These are phyloP conservation scores for Petrocephalus schoutedeni DNA, from an alignment of 2,797 vertebrate genomes.

Conservation along the genomic window DNA sequence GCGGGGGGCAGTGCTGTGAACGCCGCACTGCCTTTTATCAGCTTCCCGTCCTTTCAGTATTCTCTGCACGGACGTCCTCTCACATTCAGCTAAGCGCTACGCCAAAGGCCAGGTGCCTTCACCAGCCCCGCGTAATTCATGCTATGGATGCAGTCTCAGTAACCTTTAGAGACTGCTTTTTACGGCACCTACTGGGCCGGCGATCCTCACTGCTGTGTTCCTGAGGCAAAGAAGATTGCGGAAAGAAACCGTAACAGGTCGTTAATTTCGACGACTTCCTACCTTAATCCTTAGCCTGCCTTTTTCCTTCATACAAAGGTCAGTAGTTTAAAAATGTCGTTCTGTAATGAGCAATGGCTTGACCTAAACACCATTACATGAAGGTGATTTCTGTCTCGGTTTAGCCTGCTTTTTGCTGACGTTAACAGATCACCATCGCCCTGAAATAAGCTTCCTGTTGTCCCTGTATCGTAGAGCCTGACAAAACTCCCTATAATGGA, in stretches of 20 bases:
- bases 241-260: slow-evolving; percentile 40
- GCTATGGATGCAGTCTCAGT: slow-evolving; percentile 39
- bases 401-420: slow-evolving; percentile 50
- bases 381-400: slow-evolving; percentile 46
- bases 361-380: slow-evolving; percentile 40
- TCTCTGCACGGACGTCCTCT: neutral
- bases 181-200: slow-evolving; percentile 46
- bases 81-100: neutral
- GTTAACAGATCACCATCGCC: slow-evolving; percentile 41
- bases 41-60: neutral
- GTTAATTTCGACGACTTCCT: slow-evolving; percentile 44
- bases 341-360: slow-evolving; percentile 43
- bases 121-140: slow-evolving; percentile 54
- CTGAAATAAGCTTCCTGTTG: slow-evolving; percentile 36
- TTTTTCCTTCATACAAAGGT: slow-evolving; percentile 38
- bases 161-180: slow-evolving; percentile 30
- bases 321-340: slow-evolving; percentile 19
- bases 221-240: slow-evolving; percentile 1
- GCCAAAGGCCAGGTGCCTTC: neutral
- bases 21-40: neutral
- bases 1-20: neutral
- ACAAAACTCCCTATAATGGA: slow-evolving; percentile 68
- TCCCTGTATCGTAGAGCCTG: slow-evolving; percentile 48
- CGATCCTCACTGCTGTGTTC: slow-evolving; percentile 31
- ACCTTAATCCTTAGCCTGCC: slow-evolving; percentile 35